Evolutionary conservation across 2,797 vertebrate species (phyloP).

Genomic region (Enteromius unitaeniatus): DNA sequence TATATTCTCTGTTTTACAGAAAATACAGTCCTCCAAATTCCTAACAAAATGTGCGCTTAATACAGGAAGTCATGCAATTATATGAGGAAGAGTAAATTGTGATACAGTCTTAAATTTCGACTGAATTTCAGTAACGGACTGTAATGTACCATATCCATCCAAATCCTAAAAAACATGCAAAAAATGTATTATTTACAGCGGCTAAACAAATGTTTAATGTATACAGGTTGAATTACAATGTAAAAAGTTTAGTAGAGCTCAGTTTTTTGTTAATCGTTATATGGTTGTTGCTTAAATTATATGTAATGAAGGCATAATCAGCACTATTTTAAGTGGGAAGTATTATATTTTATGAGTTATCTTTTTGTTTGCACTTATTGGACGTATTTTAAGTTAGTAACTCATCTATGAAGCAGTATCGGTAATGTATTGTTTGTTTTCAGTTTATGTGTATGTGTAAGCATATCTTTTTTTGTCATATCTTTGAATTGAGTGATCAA

Average conservation of each 20-base stretch:
- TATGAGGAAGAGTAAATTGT: not conserved
- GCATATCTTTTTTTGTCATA: not conserved
- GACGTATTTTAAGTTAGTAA: conserved; percentile 14
- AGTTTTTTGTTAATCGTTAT: conserved; percentile 11
- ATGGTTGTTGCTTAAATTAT: not conserved
- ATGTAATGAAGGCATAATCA: conserved; percentile 17
- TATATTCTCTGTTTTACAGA: too few relatives aligned
- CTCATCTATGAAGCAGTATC: not conserved
- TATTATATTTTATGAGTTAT: conserved; percentile 26
- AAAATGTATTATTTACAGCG: not conserved
- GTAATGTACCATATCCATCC: conserved; percentile 8
- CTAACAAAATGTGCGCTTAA: too few relatives aligned
- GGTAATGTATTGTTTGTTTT: not conserved
- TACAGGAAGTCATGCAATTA: not conserved
- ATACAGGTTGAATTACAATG: not conserved
- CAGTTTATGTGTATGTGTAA: not conserved
- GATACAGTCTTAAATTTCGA: not conserved
- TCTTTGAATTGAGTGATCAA: not conserved
- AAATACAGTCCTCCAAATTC: too few relatives aligned
- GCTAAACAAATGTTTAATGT: not conserved
- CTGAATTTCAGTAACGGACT: not conserved
- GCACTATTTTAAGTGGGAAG: conserved; percentile 37
- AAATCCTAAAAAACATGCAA: not conserved
- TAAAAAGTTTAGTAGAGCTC: not conserved
- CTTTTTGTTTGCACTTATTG: conserved; percentile 37